These are phyloP conservation scores for Ectemnius cavifrons DNA, from an alignment of 2,888 invertebrate genomes.

Conservation along the genomic window DNA sequence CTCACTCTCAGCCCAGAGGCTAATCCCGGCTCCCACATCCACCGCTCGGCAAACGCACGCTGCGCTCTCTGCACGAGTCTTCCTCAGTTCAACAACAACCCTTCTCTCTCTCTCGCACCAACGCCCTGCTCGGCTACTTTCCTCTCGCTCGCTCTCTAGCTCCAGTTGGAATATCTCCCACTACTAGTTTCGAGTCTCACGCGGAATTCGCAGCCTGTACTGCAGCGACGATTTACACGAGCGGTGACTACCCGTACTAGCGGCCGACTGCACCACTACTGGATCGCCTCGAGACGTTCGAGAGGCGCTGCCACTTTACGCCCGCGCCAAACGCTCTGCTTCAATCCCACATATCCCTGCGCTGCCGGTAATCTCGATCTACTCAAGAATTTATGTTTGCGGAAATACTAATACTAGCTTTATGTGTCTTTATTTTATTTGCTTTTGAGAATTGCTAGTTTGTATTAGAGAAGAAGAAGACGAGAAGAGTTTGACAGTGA, in stretches of 20 bases:
- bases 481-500: too few relatives aligned
- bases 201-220: background rate
- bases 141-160: slow-evolving; percentile 35
- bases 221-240: slow-evolving; percentile 38
- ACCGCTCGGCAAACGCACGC: slow-evolving; percentile 44
- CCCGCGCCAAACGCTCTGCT: slow-evolving; percentile 39
- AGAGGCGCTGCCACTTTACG: slow-evolving; percentile 8
- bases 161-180: slow-evolving; percentile 31
- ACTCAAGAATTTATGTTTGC: too few relatives aligned
- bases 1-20: too few relatives aligned
- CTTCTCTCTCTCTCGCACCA: background rate
- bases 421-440: too few relatives aligned
- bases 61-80: slow-evolving; percentile 40
- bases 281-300: slow-evolving; percentile 1
- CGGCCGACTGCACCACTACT: slow-evolving; percentile 38
- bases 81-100: too few relatives aligned
- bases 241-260: slow-evolving; percentile 45
- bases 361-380: slow-evolving; percentile 40
- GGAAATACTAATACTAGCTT: too few relatives aligned
- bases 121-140: slow-evolving; percentile 37
- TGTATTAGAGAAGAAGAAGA: too few relatives aligned
- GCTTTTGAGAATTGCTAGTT: too few relatives aligned
- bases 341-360: slow-evolving; percentile 25
- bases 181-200: slow-evolving; percentile 42
- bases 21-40: slow-evolving; percentile 28